These are phyloP conservation scores for Pocota personata DNA, from an alignment of 2,888 invertebrate genomes.

Conservation along the genomic window DNA sequence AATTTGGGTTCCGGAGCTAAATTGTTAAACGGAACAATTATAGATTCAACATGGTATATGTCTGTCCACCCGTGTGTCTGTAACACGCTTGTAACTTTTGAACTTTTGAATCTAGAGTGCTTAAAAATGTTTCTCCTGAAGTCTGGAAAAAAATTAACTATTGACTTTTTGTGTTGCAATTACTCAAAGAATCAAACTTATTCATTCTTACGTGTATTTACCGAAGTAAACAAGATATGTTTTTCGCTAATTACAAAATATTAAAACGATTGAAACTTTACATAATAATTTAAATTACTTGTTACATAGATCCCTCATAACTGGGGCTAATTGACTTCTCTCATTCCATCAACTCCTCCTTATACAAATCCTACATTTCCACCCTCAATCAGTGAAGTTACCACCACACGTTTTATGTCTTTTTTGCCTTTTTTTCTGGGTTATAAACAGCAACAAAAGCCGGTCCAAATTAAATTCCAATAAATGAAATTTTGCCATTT, in stretches of 20 bases:
- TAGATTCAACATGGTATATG: no score
- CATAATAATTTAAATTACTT: conserved; percentile 13
- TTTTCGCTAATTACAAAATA: conserved; percentile 25
- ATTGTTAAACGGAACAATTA: no score
- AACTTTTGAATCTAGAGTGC: no score
- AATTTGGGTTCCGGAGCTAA: no score
- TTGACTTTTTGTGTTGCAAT: no score
- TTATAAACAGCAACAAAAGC: conserved; percentile 57
- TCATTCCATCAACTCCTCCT: conserved; percentile 20
- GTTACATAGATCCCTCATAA: background rate
- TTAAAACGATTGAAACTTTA: background rate
- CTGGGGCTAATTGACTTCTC: conserved; percentile 42
- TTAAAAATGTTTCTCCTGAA: no score
- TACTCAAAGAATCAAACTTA: no score
- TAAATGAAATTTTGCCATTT: conserved; percentile 64
- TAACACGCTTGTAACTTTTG: no score
- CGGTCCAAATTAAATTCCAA: conserved; percentile 57
- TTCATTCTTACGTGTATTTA: no score
- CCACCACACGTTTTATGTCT: conserved; percentile 27
- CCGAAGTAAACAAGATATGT: no score
- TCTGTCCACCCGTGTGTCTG: no score
- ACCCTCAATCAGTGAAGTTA: conserved; percentile 21
- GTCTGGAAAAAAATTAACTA: no score
- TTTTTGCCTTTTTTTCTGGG: background rate
- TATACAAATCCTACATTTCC: conserved; percentile 10